Evolutionary conservation across 2,888 invertebrate genomes (phyloP).

Genomic region (Bhutanitis thaidina): DNA sequence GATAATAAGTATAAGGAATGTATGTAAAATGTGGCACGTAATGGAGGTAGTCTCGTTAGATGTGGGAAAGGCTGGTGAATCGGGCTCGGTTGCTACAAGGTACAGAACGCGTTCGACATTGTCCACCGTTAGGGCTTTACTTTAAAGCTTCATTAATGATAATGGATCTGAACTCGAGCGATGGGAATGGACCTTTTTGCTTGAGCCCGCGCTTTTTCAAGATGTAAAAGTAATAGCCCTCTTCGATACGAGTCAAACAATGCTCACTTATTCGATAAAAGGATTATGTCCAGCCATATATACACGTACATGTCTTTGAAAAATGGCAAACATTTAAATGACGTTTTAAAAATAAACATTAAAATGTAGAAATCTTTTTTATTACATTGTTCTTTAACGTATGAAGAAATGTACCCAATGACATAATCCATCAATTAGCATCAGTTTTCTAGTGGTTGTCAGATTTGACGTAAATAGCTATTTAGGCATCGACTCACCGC

Average conservation of each 20-base stretch:
- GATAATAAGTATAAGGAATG: slow-evolving; percentile 71
- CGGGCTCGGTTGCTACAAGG: slow-evolving; percentile 53
- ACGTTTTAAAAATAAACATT: neutral
- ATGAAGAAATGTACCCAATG: slow-evolving; percentile 9
- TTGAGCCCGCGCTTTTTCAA: slow-evolving; percentile 35
- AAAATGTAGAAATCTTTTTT: neutral
- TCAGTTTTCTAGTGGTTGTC: slow-evolving; percentile 24
- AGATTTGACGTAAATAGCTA: slow-evolving; percentile 26
- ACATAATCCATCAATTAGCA: slow-evolving; percentile 22
- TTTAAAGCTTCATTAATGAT: slow-evolving; percentile 69
- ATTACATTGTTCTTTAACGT: neutral
- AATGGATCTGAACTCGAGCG: slow-evolving; percentile 60
- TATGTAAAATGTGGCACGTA: slow-evolving; percentile 71
- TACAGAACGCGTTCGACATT: slow-evolving; percentile 60
- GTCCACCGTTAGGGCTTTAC: slow-evolving; percentile 69
- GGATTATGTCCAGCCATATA: slow-evolving; percentile 5
- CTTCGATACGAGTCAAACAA: slow-evolving; percentile 42
- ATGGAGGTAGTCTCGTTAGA: slow-evolving; percentile 75
- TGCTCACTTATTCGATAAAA: slow-evolving; percentile 4
- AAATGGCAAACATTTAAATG: neutral
- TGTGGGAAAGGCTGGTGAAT: slow-evolving; percentile 62
- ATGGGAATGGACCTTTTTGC: slow-evolving; percentile 69
- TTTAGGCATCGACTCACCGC: slow-evolving; percentile 19
- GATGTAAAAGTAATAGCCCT: slow-evolving; percentile 52
- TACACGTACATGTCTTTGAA: neutral